Conservation (phyloP, 2,113 vertebrate genomes). For the Phycodurus eques region DNA sequence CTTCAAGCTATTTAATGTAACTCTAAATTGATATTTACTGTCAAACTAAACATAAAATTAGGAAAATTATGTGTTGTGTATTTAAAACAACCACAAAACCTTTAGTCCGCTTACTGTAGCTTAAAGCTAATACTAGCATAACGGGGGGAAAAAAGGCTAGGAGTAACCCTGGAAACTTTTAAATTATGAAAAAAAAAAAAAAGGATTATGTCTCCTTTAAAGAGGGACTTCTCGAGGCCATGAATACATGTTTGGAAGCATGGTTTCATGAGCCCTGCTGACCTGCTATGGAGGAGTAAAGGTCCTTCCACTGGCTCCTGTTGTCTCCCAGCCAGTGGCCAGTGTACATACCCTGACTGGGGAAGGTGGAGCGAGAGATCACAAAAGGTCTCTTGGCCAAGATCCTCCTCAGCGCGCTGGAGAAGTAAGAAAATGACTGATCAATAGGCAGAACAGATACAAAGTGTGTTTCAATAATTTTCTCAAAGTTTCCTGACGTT, state of each 20-base stretch:
- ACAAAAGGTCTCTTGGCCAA: conserved; percentile 78
- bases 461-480: neutral
- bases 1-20: too few relatives aligned
- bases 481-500: conserved; percentile 30
- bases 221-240: neutral
- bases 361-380: conserved; percentile 87
- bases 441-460: neutral
- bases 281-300: conserved; percentile 82
- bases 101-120: too few relatives aligned
- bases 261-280: neutral
- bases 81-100: too few relatives aligned
- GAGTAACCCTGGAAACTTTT: too few relatives aligned
- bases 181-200: too few relatives aligned
- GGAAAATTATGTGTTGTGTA: too few relatives aligned
- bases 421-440: neutral
- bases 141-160: too few relatives aligned
- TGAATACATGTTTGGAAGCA: neutral
- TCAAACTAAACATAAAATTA: too few relatives aligned
- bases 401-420: conserved; percentile 79
- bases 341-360: conserved; percentile 83
- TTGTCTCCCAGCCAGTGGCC: conserved; percentile 92
- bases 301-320: conserved; percentile 83
- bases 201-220: too few relatives aligned
- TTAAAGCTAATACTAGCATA: too few relatives aligned
- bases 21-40: too few relatives aligned